Evolutionary conservation across 2,888 invertebrate genomes (phyloP).

Genomic region (Netelia fuscicornis): DNA sequence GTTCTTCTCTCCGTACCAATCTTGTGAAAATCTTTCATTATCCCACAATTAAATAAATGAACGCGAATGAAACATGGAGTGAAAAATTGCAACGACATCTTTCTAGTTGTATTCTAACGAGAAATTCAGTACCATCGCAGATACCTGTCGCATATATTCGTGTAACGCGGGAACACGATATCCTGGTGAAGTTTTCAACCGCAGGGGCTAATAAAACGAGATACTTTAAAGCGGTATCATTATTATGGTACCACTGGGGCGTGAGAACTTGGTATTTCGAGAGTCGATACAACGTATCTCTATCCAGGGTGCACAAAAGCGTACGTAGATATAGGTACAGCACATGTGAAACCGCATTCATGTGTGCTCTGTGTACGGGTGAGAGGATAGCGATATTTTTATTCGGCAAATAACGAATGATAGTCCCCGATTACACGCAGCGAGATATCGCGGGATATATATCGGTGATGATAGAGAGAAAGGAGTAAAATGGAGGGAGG

Average conservation of each 20-base stretch:
- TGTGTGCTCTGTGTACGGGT: background rate
- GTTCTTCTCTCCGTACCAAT: no score
- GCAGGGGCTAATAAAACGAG: slow-evolving; percentile 60
- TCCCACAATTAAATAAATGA: slow-evolving; percentile 31
- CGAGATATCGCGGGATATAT: slow-evolving; percentile 44
- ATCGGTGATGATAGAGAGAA: slow-evolving; percentile 38
- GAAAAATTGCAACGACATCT: background rate
- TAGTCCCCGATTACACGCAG: slow-evolving; percentile 42
- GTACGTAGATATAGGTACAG: background rate
- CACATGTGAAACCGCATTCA: background rate
- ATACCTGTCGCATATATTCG: background rate
- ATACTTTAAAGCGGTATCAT: slow-evolving; percentile 57
- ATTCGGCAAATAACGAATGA: slow-evolving; percentile 58
- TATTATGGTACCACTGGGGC: slow-evolving; percentile 60
- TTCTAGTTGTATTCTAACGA: slow-evolving; percentile 9
- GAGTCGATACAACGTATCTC: slow-evolving; percentile 38
- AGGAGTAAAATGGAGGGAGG: background rate
- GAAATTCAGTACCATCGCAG: background rate
- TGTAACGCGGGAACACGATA: background rate
- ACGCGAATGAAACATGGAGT: slow-evolving; percentile 12
- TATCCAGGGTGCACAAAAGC: slow-evolving; percentile 19
- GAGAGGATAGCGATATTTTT: slow-evolving; percentile 38
- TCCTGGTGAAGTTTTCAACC: slow-evolving; percentile 39
- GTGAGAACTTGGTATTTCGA: slow-evolving; percentile 34
- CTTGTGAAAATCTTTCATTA: no score